Evolutionary conservation across 2,888 invertebrate species (phyloP), one percentile per base, ranked within the genome.

Genomic region (Hypselothyrea guttata): DNA sequence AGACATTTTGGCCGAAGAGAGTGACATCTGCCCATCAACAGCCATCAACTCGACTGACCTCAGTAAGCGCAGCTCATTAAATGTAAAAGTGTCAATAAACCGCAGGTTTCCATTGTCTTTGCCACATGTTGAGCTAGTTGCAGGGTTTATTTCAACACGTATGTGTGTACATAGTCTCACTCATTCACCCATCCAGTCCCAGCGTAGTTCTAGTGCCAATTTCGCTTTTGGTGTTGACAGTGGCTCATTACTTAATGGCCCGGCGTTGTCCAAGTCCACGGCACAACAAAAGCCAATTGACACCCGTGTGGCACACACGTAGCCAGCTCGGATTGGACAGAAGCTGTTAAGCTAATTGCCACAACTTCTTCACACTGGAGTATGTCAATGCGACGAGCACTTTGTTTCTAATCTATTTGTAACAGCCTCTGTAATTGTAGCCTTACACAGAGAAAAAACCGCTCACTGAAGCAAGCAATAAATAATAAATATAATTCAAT

Each of bases 231-330:
- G 49, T 42, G 49, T 40, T 67, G 66, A 71, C 84, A 78, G 55
- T 77, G 83, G 56, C 73, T 86, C 87, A 87, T 87, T 88, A 88
- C 87, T 81, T 87, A 87, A 88, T 87, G 88, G 84, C 59, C 59
- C 47, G 40, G 45, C n/a, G n/a, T n/a, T n/a, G n/a, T n/a, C n/a
- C n/a, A 31, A 34, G 37, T 3, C 5, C 22, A 22, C 12, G 56
- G 44, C 49, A 41, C 28, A 63, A 74, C 61, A 67, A 73, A 53
- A 38, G 65, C 51, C 57, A 72, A 72, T 70, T 66, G 87, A 79
- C 87, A 84, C 71, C 76, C 45, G 42, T 18, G 41, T 34, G 59
- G 52, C 63, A 66, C 54, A 53, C 52, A 64, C 48, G 45, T 40
- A 13, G 47, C 51, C 46, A 47, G 33, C 38, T 16, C n/a, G 38